Base-by-base conservation (phyloP, 2,113 vertebrate genomes). In the Eonycteris spelaea region DNA sequence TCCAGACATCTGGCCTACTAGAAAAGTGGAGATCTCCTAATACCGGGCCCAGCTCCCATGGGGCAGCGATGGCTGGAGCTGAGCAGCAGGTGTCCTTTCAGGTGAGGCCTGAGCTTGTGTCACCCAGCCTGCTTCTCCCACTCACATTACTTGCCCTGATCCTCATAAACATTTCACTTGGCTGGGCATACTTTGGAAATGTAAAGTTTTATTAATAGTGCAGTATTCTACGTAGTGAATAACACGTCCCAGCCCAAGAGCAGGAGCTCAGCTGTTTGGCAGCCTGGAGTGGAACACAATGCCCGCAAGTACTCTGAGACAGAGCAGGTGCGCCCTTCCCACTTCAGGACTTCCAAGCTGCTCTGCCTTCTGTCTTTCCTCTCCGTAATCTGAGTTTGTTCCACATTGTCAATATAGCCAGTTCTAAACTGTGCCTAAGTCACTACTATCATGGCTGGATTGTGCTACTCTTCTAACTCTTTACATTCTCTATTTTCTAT, bases 1-100 rank as follows among this genome's bases (percentile, higher is more conserved):
- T 51, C 28, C 78, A 94, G 75, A 86, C 57, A 83, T n/a, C 26
- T 95, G 48, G n/a, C 18, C 22, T 68, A 40, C 53, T 73, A 48
- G 57, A 21, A 90, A 92, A 92, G 24, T 70, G 13, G 2, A 45
- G 51, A 35, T 59, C 53, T 90, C 51, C 7, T 79, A 48, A 71
- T 19, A 8, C 13, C 68, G 7, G 12, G 22, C 5, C 55, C 73
- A 19, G 14, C 77, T 61, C 48, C 24, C 71, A 73, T 4, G 43
- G 19, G 6, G 33, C 9, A 67, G 2, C 28, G 15, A 24, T 6
- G 38, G 16, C 14, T 40, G 24, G 33, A 35, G 55, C 38, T 6
- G 10, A 85, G 30, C 26, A 55, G 70, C 15, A 5, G 28, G 65
- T 67, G 26, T 24, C 10, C 3, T 65, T 45, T 63, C 19, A 15